phyloP scores from a whole-genome alignment of 2,888 invertebrate species.

The Agrotis clavis region DNA sequence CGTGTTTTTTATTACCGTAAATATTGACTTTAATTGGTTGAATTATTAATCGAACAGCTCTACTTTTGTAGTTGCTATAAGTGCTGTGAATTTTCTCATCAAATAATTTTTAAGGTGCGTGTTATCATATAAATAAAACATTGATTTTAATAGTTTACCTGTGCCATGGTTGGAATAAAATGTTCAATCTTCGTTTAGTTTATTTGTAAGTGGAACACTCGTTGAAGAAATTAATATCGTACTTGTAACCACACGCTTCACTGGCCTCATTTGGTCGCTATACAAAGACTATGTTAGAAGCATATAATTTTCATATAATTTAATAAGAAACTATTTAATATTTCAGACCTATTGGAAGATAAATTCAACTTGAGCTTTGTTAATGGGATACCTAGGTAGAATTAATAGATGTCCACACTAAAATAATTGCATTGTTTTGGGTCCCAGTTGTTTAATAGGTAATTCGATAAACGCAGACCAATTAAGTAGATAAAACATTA shows the following conservation, averaged over 20 bases:
- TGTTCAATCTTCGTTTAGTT: constrained; percentile 34
- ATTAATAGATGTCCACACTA: background rate
- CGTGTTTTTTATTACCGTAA: constrained; percentile 44
- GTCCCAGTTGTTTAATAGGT: background rate
- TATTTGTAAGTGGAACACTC: constrained; percentile 31
- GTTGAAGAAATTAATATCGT: constrained; percentile 53
- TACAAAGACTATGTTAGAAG: constrained; percentile 25
- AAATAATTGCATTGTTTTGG: constrained; percentile 4
- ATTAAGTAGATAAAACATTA: background rate
- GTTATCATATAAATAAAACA: constrained; percentile 23
- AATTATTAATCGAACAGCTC: constrained; percentile 29
- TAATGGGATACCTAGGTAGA: background rate
- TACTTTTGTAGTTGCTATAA: constrained; percentile 29
- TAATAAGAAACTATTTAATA: constrained; percentile 16
- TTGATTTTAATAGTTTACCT: constrained; percentile 8
- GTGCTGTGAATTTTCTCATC: constrained; percentile 34
- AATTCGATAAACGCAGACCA: background rate
- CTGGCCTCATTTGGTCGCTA: constrained; percentile 45
- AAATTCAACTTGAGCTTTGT: constrained; percentile 12
- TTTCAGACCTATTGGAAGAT: constrained; percentile 5
- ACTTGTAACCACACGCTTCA: constrained; percentile 47
- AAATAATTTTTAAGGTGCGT: constrained; percentile 17
- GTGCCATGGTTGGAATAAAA: constrained; percentile 7
- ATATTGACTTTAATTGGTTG: constrained; percentile 50
- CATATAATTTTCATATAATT: constrained; percentile 32